Evolutionary conservation across 2,888 invertebrate species (phyloP), one percentile per base, ranked within the genome.

Genomic region (Andricus curvator): DNA sequence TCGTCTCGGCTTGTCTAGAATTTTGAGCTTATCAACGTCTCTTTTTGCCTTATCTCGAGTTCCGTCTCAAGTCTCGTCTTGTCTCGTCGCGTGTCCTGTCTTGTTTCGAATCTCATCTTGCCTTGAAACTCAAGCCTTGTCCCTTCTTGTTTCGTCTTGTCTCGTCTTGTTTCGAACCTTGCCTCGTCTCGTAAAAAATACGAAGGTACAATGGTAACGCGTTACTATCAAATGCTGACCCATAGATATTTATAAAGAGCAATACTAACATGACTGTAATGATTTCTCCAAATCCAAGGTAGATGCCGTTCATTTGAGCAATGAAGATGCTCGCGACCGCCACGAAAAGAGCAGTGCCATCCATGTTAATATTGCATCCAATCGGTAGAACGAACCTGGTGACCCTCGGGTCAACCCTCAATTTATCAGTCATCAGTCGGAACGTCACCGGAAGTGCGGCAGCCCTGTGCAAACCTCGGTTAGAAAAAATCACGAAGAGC

Each of bases 281-380:
- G 33, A 98, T 94, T 91, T 98, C 97, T 9, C 97, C 97, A 84
- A 97, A 95, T 29, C 96, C 96, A 83, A 98, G 93, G 22, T 94
- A 93, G 88, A 98, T 95, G 82, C 96, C 96, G 90, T 97, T 98
- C 96, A 98, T 97, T 93, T 97, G 95, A 64, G 97, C 97, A 84
- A 98, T 96, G 92, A 97, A 98, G 89, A 97, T 95, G 81, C 97
- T 96, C 6, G 98, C 97, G 4, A 97, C 96, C 0, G 98, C 95
- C 56, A 98, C 95, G 93, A 98, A 99, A 70, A 98, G 93, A 0
- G 97, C 97, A 0, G 97, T 97, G 3, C 97, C 97, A 88, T 98
- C 97, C 97, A 98, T 98, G 93, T 98, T 98, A 91, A 98, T 96
- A 90, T 97, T 98, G 91, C 97, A 97, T 8, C 98, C 98, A 86